Percentiles rank a stretch among this genome's conserved stretches.
Evolutionary conservation across 1,140 invertebrate species (phyloP).

Genomic region (Orchestia grillus): DNA sequence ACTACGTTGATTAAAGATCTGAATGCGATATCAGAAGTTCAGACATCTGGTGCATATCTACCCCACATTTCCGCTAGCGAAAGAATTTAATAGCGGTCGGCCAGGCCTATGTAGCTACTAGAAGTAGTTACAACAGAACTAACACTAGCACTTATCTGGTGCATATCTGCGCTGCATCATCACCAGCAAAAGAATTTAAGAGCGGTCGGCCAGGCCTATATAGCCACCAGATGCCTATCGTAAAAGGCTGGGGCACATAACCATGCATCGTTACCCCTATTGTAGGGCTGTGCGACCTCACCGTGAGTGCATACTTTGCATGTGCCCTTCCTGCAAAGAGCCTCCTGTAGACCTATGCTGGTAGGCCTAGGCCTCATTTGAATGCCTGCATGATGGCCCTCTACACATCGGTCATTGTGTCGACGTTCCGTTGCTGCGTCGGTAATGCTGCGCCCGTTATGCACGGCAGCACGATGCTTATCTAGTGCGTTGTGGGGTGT

Average conservation of each 20-base stretch:
- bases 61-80: no score
- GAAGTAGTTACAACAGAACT: no score
- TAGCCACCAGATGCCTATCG: background rate
- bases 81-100: no score
- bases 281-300: background rate
- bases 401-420: background rate
- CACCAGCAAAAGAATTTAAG: no score
- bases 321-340: background rate
- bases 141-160: no score
- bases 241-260: background rate
- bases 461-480: background rate
- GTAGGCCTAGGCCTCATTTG: background rate
- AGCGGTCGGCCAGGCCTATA: background rate
- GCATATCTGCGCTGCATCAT: no score
- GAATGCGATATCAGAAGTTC: no score
- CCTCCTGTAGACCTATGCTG: background rate
- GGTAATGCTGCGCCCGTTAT: background rate
- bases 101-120: background rate
- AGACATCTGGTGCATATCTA: no score
- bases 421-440: background rate
- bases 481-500: background rate
- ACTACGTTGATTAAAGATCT: no score
- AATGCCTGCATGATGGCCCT: background rate
- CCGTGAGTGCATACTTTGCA: background rate
- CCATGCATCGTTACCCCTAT: background rate